Percentiles rank a stretch among this genome's conserved stretches.
phyloP scores from a whole-genome alignment of 2,113 vertebrate genomes.

The Rhizomys pruinosus region DNA sequence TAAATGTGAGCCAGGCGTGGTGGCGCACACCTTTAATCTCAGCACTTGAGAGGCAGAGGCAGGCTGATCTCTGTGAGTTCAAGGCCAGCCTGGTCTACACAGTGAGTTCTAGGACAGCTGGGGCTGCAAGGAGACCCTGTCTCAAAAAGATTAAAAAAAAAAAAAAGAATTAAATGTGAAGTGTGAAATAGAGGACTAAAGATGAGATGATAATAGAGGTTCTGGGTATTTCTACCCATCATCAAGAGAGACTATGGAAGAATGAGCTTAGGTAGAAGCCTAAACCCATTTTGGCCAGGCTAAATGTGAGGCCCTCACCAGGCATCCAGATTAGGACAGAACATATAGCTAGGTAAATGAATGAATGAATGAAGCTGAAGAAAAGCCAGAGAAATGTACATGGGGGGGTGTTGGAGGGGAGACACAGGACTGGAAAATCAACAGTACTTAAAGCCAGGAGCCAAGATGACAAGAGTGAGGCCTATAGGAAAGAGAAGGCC shows the following conservation, averaged over 20 bases:
- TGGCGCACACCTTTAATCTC: too few relatives aligned
- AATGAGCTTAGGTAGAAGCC: neutral
- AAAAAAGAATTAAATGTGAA: too few relatives aligned
- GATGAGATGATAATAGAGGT: neutral
- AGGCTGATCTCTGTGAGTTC: too few relatives aligned
- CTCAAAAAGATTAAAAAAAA: too few relatives aligned
- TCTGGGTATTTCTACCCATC: neutral
- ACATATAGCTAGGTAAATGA: neutral
- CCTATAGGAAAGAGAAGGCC: neutral
- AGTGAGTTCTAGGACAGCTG: too few relatives aligned
- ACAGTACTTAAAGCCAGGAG: neutral
- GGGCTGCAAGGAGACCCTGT: too few relatives aligned
- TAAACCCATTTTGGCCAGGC: neutral
- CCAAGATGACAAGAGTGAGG: neutral
- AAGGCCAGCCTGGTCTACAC: too few relatives aligned
- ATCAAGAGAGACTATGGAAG: neutral
- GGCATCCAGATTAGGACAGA: neutral
- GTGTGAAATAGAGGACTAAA: neutral
- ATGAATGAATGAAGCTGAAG: too few relatives aligned
- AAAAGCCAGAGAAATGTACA: neutral
- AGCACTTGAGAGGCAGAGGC: too few relatives aligned
- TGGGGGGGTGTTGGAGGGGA: too few relatives aligned
- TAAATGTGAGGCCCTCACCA: neutral
- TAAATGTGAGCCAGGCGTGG: too few relatives aligned
- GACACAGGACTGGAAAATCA: neutral